phyloP scores from a whole-genome alignment of 2,113 vertebrate genomes.

The Hylia prasina region DNA sequence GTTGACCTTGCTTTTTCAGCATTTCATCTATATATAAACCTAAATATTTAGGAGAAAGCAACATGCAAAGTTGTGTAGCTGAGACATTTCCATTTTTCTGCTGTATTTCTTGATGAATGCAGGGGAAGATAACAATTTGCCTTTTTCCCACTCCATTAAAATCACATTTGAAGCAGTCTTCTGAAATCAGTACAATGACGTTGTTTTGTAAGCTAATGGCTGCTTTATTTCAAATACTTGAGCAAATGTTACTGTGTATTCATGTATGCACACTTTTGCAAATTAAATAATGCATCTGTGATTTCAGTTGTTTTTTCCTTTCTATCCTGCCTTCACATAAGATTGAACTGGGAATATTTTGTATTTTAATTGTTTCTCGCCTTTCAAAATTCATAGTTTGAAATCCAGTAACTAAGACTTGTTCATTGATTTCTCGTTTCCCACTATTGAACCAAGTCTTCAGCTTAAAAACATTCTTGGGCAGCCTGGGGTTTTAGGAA shows the following conservation, averaged over 20 bases:
- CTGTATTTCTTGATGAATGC: neutral
- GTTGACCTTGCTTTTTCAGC: neutral
- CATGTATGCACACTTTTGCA: neutral
- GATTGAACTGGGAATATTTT: neutral
- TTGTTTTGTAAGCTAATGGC: constrained; percentile 24
- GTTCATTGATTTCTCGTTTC: neutral
- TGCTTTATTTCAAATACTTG: constrained; percentile 14
- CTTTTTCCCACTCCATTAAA: constrained; percentile 36
- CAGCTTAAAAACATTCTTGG: neutral
- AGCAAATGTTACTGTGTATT: neutral
- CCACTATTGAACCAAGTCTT: neutral
- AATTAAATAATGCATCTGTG: neutral
- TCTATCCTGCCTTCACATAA: neutral
- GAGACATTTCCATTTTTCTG: neutral
- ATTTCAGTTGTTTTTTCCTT: neutral
- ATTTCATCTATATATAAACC: neutral
- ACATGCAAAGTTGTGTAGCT: neutral
- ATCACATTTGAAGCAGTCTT: constrained; percentile 8
- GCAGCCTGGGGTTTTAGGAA: neutral
- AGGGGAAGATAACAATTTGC: constrained; percentile 8
- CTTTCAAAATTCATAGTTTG: neutral
- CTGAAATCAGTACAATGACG: neutral
- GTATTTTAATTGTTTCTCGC: neutral
- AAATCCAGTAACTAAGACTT: neutral
- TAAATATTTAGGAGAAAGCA: constrained; percentile 25